Conservation (phyloP, 2,113 vertebrate species). For the Noturus placidus region DNA sequence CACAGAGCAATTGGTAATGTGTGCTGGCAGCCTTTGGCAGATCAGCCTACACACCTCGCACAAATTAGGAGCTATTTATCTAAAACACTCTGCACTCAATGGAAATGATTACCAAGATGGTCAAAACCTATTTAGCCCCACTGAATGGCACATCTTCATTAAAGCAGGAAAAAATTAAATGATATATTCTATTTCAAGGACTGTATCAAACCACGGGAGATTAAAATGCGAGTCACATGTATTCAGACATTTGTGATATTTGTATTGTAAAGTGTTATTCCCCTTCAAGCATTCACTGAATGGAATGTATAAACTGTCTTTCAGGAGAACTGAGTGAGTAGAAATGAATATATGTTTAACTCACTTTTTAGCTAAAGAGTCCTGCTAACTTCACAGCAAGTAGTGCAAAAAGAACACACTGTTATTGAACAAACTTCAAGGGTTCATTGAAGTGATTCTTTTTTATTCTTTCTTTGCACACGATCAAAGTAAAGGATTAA, state of each 20-base stretch:
- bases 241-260: conserved; percentile 32
- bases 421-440: conserved; percentile 76
- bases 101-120: conserved; percentile 52
- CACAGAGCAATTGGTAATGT: conserved; percentile 45
- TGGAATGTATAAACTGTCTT: neutral
- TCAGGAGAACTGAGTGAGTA: neutral
- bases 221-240: conserved; percentile 26
- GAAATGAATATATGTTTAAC: conserved; percentile 10
- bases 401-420: conserved; percentile 67
- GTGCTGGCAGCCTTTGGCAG: conserved; percentile 53
- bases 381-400: conserved; percentile 66
- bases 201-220: conserved; percentile 37
- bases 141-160: conserved; percentile 50
- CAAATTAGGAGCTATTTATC: conserved; percentile 53
- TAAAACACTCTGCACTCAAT: conserved; percentile 48
- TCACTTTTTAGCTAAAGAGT: conserved; percentile 15
- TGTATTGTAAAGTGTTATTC: conserved; percentile 37
- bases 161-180: conserved; percentile 43
- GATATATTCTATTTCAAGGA: conserved; percentile 52
- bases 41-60: conserved; percentile 55
- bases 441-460: conserved; percentile 57
- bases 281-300: neutral
- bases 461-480: conserved; percentile 68
- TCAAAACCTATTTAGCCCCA: conserved; percentile 50
- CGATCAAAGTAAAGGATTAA: conserved; percentile 69